Base-by-base conservation (phyloP, 2,797 vertebrate genomes). In the Taeniopygia guttata region DNA sequence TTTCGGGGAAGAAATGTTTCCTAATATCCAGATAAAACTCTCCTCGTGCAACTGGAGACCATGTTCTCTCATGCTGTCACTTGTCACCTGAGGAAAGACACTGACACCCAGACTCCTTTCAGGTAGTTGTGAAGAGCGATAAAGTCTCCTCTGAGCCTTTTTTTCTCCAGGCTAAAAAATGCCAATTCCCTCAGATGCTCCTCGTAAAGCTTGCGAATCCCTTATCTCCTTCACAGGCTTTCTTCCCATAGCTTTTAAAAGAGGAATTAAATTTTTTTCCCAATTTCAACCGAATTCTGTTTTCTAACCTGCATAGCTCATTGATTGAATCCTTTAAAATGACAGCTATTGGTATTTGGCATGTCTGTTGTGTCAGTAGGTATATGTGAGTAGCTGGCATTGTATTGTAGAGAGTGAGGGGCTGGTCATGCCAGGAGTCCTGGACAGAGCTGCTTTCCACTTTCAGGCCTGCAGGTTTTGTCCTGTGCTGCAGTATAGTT, bases 401-500 rank as follows among this genome's bases (percentile, higher is more conserved):
- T 40, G n/a, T 59, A 36, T 40, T 20, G 43, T 17, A 40, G 29
- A 0, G 0, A 70, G 62, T 1, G 1, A 68, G 51, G 59, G 67
- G 30, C n/a, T 80, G 30, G 32, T 83, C 5, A 7, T 62, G 45
- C 48, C 48, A 36, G 7, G 13, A 55, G 7, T 19, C 52, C 13
- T 20, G 19, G 40, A 22, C 6, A 2, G 6, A 56, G 43, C 34
- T 76, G 6, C 12, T 38, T 59, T 38, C 0, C 1, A 14, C 66
- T 63, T 89, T 62, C 40, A 30, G 2, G 8, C 2, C 30, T 54
- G n/a, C 3, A 6, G 38, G 0, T 76, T 80, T 90, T 83, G 52
- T 30, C 27, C n/a, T 3, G 45, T 63, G 63, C 77, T 0, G 0
- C 27, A n/a, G 36, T 13, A 38, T 4, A 2, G 0, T 25, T 56